These are phyloP conservation scores for Exaiptasia diaphana DNA, from an alignment of 64 coral and sea anemone species.

Conservation along the genomic window DNA sequence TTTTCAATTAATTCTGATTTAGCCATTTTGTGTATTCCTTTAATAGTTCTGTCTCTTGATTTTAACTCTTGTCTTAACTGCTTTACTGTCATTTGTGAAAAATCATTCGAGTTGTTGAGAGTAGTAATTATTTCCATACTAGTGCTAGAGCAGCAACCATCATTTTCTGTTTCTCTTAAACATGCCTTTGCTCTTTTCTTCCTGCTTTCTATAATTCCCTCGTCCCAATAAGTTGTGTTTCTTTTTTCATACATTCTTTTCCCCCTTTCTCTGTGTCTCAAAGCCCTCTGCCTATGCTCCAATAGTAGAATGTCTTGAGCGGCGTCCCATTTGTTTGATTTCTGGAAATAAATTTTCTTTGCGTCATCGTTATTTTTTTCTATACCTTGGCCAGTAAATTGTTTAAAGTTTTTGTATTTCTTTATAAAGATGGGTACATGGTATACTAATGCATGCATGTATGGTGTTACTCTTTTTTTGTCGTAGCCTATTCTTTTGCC, in stretches of 20 bases:
- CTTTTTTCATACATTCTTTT: constrained; percentile 49
- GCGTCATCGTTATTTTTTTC: constrained; percentile 61
- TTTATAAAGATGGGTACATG: constrained; percentile 22
- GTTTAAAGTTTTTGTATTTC: constrained; percentile 14
- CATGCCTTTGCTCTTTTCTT: constrained; percentile 33
- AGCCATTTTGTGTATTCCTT: background rate
- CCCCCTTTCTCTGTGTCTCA: background rate
- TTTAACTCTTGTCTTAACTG: constrained; percentile 47
- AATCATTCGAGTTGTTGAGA: background rate
- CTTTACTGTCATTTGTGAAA: constrained; percentile 34
- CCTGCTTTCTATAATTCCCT: constrained; percentile 15
- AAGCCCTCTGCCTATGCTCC: background rate
- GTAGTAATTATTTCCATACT: constrained; percentile 20
- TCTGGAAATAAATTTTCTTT: constrained; percentile 37
- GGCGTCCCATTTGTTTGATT: constrained; percentile 51
- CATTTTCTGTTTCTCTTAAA: constrained; percentile 7
- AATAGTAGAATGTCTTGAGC: constrained; percentile 13
- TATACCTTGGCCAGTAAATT: constrained; percentile 44
- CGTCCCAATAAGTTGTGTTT: constrained; percentile 39
- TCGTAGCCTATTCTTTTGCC: background rate
- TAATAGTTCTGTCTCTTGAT: constrained; percentile 1
- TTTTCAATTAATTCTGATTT: background rate
- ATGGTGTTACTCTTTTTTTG: constrained; percentile 21
- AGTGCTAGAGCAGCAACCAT: background rate
- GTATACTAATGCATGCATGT: constrained; percentile 28